phyloP scores from a whole-genome alignment of 2,113 vertebrate genomes.

The Apaloderma vittatum region DNA sequence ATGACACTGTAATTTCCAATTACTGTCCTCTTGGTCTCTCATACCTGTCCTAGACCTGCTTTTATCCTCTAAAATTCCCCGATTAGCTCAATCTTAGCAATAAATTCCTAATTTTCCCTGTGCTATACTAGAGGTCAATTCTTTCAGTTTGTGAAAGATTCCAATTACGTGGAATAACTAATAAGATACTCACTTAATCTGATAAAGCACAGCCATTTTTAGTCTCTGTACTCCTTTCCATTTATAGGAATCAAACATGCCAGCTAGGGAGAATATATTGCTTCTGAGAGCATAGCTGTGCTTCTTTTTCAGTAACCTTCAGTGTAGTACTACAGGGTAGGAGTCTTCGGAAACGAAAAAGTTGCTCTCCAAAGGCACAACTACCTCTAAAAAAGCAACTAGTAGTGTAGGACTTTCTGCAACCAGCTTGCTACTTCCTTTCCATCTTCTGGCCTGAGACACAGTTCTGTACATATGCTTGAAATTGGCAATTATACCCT shows the following conservation, averaged over 20 bases:
- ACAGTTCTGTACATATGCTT: background rate
- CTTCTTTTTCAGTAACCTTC: background rate
- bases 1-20: background rate
- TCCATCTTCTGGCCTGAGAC: background rate
- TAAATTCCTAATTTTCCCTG: background rate
- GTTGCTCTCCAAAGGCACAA: background rate
- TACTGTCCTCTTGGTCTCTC: background rate
- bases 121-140: background rate
- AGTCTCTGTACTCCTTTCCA: background rate
- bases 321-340: background rate
- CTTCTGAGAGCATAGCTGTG: background rate
- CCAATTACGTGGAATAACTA: background rate
- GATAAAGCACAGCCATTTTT: constrained; percentile 13
- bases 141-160: background rate
- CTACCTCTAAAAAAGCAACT: background rate
- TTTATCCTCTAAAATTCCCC: background rate
- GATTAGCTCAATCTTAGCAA: background rate
- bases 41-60: background rate
- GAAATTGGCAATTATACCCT: constrained; percentile 17
- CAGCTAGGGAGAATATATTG: background rate
- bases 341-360: background rate
- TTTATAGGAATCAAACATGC: background rate
- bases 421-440: background rate
- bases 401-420: background rate
- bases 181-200: background rate